Conservation (phyloP, 2,113 vertebrate genomes). For the Lampris megalopsis region DNA sequence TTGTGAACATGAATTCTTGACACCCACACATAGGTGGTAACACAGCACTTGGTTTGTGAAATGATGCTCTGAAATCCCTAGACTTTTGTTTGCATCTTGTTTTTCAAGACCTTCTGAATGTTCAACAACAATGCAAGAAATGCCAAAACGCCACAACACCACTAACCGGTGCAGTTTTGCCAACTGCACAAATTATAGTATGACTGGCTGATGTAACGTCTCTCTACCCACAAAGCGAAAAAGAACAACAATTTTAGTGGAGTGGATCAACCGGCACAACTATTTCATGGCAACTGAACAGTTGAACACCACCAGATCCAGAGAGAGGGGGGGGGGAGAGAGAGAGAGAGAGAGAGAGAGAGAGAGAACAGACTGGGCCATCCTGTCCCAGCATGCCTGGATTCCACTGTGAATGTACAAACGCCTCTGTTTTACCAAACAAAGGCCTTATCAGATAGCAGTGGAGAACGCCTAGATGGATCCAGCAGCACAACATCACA, state of each 20-base stretch:
- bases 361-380: constrained; percentile 16
- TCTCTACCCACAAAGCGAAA: constrained; percentile 1
- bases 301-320: neutral
- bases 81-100: too few relatives aligned
- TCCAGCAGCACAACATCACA: constrained; percentile 27
- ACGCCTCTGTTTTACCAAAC: constrained; percentile 57
- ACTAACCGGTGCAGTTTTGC: too few relatives aligned
- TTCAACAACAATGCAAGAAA: neutral
- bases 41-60: too few relatives aligned
- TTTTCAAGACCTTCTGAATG: too few relatives aligned
- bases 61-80: too few relatives aligned
- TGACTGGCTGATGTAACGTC: neutral
- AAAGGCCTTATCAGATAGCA: constrained; percentile 53
- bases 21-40: too few relatives aligned
- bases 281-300: neutral
- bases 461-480: constrained; percentile 18
- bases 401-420: constrained; percentile 60
- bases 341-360: neutral
- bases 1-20: too few relatives aligned
- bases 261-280: neutral
- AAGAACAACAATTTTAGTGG: neutral
- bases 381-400: constrained; percentile 65
- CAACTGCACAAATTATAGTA: neutral
- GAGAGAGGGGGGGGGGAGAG: neutral
- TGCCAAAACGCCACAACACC: neutral